A percentile compares a stretch with the other conserved stretches of the same genome.
phyloP scores from a whole-genome alignment of 2,888 invertebrate genomes.

The Chydorus sphaericus region DNA sequence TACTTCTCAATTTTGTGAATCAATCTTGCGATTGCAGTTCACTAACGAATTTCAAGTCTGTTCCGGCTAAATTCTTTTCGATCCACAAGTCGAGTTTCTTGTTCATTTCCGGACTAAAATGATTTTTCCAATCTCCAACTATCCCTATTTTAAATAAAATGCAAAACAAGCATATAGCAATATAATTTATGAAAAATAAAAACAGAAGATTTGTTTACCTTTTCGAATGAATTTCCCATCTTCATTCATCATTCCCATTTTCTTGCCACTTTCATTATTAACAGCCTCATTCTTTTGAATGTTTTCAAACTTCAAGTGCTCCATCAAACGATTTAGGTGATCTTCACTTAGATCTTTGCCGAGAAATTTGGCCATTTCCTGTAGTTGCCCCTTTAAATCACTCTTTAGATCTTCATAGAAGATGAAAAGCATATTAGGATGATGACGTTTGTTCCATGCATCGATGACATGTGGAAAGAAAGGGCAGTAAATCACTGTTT shows the following conservation, averaged over 20 bases:
- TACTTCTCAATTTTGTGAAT: no score
- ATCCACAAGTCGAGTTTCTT: no score
- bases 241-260: slow-evolving; percentile 11
- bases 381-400: background rate
- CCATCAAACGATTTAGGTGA: background rate
- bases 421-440: background rate
- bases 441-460: background rate
- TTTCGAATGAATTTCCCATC: slow-evolving; percentile 16
- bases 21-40: no score
- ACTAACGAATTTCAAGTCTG: no score
- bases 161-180: no score
- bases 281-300: slow-evolving; percentile 13
- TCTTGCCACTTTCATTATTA: slow-evolving; percentile 5
- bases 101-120: no score
- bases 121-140: no score
- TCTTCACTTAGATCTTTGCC: slow-evolving; percentile 11
- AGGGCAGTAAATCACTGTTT: background rate
- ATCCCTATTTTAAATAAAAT: no score
- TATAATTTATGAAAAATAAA: no score
- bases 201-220: no score
- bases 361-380: slow-evolving; percentile 12
- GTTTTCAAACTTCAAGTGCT: slow-evolving; percentile 14
- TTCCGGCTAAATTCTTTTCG: no score
- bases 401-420: background rate
- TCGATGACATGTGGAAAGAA: background rate